These are phyloP conservation scores for Lycodopsis pacificus DNA, from an alignment of 2,797 vertebrate genomes.

Conservation along the genomic window DNA sequence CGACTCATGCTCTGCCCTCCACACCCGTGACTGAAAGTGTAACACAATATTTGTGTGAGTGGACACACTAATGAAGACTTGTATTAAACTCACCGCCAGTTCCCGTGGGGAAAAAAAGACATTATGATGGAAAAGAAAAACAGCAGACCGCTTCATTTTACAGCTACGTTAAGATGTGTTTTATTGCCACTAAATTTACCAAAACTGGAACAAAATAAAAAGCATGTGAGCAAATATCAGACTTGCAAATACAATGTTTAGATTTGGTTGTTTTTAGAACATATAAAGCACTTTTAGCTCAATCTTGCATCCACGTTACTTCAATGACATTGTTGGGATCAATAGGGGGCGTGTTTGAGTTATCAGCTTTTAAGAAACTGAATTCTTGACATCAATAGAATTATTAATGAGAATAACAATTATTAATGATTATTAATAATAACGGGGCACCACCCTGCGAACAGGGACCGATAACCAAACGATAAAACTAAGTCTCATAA, in stretches of 20 bases:
- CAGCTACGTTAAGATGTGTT: neutral
- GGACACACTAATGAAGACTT: neutral
- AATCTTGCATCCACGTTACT: neutral
- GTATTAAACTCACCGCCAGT: neutral
- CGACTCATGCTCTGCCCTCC: neutral
- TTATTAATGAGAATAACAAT: too few species aligned
- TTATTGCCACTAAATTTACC: neutral
- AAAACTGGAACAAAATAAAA: slow-evolving; percentile 8
- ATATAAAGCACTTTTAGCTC: neutral
- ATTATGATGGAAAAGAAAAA: neutral
- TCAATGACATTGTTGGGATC: neutral
- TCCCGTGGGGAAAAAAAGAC: neutral
- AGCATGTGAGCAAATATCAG: neutral
- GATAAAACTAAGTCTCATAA: too few species aligned
- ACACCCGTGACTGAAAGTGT: neutral
- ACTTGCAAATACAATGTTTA: neutral
- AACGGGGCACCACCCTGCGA: too few species aligned
- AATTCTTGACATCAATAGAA: too few species aligned
- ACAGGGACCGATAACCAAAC: too few species aligned
- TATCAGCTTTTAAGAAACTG: too few species aligned
- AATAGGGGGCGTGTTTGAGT: too few species aligned
- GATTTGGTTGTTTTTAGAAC: neutral
- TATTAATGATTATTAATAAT: too few species aligned
- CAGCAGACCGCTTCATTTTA: neutral
- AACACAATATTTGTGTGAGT: neutral